Conservation (phyloP, 2,888 invertebrate species). For the Cotesia congregata region DNA sequence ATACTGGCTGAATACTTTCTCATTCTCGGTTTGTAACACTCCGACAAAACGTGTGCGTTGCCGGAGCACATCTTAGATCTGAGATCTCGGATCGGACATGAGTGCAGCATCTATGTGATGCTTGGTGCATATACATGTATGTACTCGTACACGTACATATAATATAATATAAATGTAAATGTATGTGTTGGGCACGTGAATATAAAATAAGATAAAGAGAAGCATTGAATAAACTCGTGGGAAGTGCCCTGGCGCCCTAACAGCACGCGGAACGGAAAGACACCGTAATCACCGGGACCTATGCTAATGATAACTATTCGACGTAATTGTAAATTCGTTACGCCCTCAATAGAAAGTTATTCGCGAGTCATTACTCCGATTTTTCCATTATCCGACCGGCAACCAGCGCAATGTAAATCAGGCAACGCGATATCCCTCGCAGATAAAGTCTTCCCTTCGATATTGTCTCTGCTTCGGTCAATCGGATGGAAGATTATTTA, state of each 20-base stretch:
- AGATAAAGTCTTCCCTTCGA: slow-evolving; percentile 15
- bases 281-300: slow-evolving; percentile 51
- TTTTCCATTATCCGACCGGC: slow-evolving; percentile 47
- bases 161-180: slow-evolving; percentile 13
- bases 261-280: slow-evolving; percentile 48
- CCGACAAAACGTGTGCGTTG: slow-evolving; percentile 20
- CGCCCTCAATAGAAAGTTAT: slow-evolving; percentile 64
- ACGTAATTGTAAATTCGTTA: slow-evolving; percentile 68
- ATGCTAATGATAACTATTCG: slow-evolving; percentile 63
- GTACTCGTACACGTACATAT: not conserved
- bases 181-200: not conserved
- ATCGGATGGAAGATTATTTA: not conserved
- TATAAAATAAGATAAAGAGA: slow-evolving; percentile 21
- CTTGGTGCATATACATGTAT: slow-evolving; percentile 39
- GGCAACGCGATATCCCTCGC: slow-evolving; percentile 34
- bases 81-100: slow-evolving; percentile 17
- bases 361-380: slow-evolving; percentile 65
- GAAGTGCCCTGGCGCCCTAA: slow-evolving; percentile 56
- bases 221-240: slow-evolving; percentile 52
- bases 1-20: slow-evolving; percentile 7
- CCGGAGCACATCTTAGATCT: slow-evolving; percentile 12
- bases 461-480: slow-evolving; percentile 6
- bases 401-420: slow-evolving; percentile 41
- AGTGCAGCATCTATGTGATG: slow-evolving; percentile 25
- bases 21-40: slow-evolving; percentile 6